phyloP scores from a whole-genome alignment of 2,797 vertebrate genomes.

The Luscinia megarhynchos region DNA sequence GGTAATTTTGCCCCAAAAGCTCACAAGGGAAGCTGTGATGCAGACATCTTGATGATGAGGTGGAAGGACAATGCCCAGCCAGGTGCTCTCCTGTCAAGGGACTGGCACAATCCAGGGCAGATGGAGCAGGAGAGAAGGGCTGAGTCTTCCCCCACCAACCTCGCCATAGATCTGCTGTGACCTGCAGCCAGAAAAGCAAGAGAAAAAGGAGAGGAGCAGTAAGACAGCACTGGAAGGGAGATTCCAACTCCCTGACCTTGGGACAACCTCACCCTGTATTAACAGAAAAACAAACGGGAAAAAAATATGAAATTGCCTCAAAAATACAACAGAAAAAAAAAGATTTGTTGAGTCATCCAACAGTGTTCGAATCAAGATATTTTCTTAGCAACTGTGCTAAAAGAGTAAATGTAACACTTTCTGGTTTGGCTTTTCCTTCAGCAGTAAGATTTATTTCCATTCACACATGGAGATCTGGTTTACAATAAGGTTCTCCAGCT shows the following conservation, averaged over 20 bases:
- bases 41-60: not conserved
- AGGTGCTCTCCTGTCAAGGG: not conserved
- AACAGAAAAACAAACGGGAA: not conserved
- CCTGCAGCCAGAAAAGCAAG: constrained; percentile 10
- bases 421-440: constrained; percentile 38
- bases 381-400: constrained; percentile 47
- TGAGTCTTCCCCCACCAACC: not conserved
- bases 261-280: not conserved
- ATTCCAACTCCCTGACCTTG: constrained; percentile 57
- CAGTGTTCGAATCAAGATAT: not conserved
- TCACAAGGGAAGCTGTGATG: not conserved
- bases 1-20: not conserved
- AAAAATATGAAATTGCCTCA: not conserved
- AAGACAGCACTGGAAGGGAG: constrained; percentile 63
- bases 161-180: not conserved
- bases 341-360: constrained; percentile 56
- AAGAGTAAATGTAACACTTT: constrained; percentile 45
- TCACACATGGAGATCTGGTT: constrained; percentile 44
- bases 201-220: constrained; percentile 49
- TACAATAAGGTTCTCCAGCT: not conserved
- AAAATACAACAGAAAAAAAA: not conserved
- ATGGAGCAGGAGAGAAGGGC: not conserved
- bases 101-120: not conserved
- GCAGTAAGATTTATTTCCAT: constrained; percentile 43
- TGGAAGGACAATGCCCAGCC: not conserved